Evolutionary conservation across 2,888 invertebrate genomes (phyloP).

Genomic region (Caradrina kadenii): DNA sequence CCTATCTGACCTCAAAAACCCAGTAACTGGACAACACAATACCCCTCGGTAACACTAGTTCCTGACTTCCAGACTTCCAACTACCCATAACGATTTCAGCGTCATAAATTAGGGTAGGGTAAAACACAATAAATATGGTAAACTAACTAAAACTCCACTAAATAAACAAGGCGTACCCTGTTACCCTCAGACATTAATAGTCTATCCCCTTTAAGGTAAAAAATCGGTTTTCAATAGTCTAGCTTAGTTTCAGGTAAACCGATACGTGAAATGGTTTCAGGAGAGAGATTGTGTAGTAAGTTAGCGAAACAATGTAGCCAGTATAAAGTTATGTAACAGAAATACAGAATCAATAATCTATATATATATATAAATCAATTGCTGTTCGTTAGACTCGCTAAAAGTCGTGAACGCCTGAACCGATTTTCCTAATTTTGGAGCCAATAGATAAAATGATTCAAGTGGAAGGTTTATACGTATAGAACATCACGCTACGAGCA

Average conservation of each 20-base stretch:
- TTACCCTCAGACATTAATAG: slow-evolving; percentile 9
- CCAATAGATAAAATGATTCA: too few relatives aligned
- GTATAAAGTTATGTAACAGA: neutral
- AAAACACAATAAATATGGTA: slow-evolving; percentile 31
- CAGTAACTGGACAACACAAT: too few relatives aligned
- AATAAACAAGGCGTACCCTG: slow-evolving; percentile 25
- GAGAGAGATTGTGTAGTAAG: slow-evolving; percentile 28
- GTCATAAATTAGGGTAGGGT: slow-evolving; percentile 19
- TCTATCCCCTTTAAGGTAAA: slow-evolving; percentile 28
- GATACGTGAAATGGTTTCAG: slow-evolving; percentile 27
- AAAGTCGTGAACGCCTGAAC: too few relatives aligned
- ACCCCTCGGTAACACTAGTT: too few relatives aligned
- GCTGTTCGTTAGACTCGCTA: too few relatives aligned
- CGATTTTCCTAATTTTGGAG: too few relatives aligned
- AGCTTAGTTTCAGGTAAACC: slow-evolving; percentile 21
- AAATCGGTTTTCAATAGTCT: slow-evolving; percentile 47
- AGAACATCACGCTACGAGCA: too few relatives aligned
- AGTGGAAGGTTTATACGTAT: too few relatives aligned
- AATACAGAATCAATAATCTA: neutral
- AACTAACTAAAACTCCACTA: slow-evolving; percentile 20
- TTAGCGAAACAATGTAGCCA: slow-evolving; percentile 36
- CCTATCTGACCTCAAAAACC: too few relatives aligned
- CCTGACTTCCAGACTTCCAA: too few relatives aligned
- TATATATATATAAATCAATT: too few relatives aligned
- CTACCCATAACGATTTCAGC: neutral